phyloP scores from a whole-genome alignment of 2,888 invertebrate genomes.

The Crossocerus cetratus region DNA sequence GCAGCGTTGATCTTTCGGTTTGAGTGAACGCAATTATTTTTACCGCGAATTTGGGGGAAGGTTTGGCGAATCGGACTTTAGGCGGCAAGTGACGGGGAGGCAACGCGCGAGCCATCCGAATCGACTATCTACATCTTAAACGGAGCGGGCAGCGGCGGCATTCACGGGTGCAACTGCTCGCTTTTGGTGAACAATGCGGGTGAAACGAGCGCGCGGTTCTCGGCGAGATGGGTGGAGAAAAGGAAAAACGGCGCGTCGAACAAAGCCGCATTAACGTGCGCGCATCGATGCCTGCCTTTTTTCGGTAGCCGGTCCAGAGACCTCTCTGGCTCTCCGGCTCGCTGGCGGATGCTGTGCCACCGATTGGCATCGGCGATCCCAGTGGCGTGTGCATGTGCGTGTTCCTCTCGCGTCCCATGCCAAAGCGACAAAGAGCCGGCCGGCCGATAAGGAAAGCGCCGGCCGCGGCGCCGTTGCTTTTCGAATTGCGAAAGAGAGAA shows the following conservation, averaged over 20 bases:
- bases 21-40: no score
- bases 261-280: conserved; percentile 28
- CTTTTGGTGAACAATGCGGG: conserved; percentile 40
- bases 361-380: not conserved
- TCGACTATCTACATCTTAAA: conserved; percentile 38
- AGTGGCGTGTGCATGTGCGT: not conserved
- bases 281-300: conserved; percentile 27
- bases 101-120: conserved; percentile 7
- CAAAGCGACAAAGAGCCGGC: no score
- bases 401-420: conserved; percentile 28
- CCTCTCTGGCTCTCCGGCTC: not conserved
- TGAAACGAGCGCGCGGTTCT: conserved; percentile 14
- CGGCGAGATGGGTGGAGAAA: not conserved
- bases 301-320: not conserved
- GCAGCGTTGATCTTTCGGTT: no score
- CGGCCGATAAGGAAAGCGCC: no score
- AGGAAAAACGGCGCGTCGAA: conserved; percentile 17
- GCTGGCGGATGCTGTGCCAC: not conserved
- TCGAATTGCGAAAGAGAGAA: conserved; percentile 54
- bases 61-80: conserved; percentile 10
- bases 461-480: no score
- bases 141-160: conserved; percentile 30
- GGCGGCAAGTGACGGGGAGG: conserved; percentile 17
- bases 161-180: conserved; percentile 32
- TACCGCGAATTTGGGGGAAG: not conserved